Conservation (phyloP, 2,113 vertebrate genomes). For the Neolamprologus kungweensis region DNA sequence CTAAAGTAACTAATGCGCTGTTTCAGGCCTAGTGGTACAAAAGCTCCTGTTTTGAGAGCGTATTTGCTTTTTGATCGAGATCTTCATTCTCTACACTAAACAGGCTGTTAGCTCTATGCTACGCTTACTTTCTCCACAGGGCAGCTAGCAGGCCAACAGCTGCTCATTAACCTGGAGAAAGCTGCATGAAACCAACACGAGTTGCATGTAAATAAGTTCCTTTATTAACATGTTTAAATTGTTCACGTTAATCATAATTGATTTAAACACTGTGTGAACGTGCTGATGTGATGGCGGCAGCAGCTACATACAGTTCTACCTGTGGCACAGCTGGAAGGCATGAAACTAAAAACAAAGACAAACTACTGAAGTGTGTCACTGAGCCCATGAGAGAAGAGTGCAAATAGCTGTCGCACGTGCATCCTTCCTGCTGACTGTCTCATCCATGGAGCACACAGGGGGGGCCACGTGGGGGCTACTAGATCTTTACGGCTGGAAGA, state of each 20-base stretch:
- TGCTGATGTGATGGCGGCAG: neutral
- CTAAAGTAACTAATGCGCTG: neutral
- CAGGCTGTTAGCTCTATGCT: neutral
- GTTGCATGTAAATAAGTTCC: neutral
- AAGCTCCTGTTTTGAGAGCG: neutral
- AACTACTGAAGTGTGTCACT: neutral
- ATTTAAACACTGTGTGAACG: neutral
- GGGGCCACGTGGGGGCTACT: neutral
- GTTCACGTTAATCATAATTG: neutral
- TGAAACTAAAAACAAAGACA: neutral
- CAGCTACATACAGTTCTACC: neutral
- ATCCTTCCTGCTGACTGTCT: neutral
- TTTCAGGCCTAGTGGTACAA: neutral
- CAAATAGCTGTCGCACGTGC: accelerated
- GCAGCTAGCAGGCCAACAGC: neutral
- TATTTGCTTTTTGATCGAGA: neutral
- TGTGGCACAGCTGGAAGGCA: neutral
- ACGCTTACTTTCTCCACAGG: neutral
- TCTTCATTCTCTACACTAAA: neutral
- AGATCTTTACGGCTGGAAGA: neutral
- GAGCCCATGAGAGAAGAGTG: neutral
- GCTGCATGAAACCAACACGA: neutral
- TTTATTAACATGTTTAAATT: neutral
- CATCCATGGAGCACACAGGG: neutral
- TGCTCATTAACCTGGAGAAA: neutral